Base-by-base conservation (phyloP, 2,888 invertebrate genomes). In the Caenorhabditis japonica region DNA sequence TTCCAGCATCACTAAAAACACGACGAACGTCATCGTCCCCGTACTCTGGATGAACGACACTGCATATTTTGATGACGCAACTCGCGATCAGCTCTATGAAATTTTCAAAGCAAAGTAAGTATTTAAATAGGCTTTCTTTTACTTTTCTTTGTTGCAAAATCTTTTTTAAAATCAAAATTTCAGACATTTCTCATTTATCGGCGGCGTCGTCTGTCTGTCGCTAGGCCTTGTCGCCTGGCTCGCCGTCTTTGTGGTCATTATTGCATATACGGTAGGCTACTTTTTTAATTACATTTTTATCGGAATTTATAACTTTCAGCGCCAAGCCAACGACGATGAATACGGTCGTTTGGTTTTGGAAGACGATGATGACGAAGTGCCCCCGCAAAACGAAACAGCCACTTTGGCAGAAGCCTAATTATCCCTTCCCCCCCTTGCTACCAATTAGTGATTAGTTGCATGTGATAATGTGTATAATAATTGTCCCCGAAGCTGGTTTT, bases 31-130 rank as follows among this genome's bases (percentile, higher is more conserved):
- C 33, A 81, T 82, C 38, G 61, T 86, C 25, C 86, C 86, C 5
- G 79, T 86, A 21, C 70, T 86, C 36, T 86, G 86, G 86, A 78
- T 86, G 69, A 85, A 85, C 58, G 86, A 86, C 61, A 82, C 85
- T 13, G 83, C 82, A 3, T 58, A 58, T 15, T 81, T 85, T 53
- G 86, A 86, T 53, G 43, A 71, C 7, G 82, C 60, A 19, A 86
- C 86, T 7, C 62, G 78, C 7, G 82, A 74, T 34, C 78, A 83
- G 41, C 73, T 86, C 4, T 25, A 49, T 12, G 36, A 34, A 1
- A 74, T 74, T 38, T 74, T 62, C 47, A 68, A 61, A 13, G 60
- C 62, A 19, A 74, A 74, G 51, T 61, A 38, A 19, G 34, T 17
- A n/a, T 30, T 51, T 51, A 15, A n/a, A n/a, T 19, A 30, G 30